A percentile compares a stretch with the other conserved stretches of the same genome.
phyloP scores from a whole-genome alignment of 2,113 vertebrate genomes.

The Thymallus thymallus region DNA sequence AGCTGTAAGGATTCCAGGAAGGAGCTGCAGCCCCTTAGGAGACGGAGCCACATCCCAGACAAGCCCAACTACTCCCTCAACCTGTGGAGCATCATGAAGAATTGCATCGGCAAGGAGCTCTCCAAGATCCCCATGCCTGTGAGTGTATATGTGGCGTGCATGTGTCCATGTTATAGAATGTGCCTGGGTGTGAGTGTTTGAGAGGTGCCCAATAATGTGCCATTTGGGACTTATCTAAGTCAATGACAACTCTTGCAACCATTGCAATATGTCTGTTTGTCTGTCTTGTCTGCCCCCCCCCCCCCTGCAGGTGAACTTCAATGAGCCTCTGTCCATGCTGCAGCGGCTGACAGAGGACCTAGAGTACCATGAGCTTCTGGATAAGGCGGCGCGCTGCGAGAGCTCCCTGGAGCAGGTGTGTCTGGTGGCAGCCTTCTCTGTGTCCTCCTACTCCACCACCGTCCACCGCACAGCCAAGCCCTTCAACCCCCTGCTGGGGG shows the following conservation, averaged over 20 bases:
- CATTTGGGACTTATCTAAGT: too few species aligned
- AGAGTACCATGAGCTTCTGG: conserved; percentile 95
- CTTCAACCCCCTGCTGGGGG: conserved; percentile 96
- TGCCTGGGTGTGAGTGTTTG: too few species aligned
- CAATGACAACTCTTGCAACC: too few species aligned
- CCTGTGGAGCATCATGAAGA: conserved; percentile 99
- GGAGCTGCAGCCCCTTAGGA: conserved; percentile 75
- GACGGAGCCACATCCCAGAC: conserved; percentile 84
- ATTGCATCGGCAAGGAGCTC: conserved; percentile 97
- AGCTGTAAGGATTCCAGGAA: conserved; percentile 74
- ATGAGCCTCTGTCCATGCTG: conserved; percentile 97
- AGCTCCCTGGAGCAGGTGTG: conserved; percentile 95
- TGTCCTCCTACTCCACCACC: conserved; percentile 97
- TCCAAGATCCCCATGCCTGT: conserved; percentile 99
- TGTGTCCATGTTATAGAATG: too few species aligned
- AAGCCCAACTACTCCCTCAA: conserved; percentile 99
- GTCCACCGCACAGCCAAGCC: conserved; percentile 95
- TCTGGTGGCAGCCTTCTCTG: conserved; percentile 91
- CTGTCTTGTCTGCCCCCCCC: background rate
- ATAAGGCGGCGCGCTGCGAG: conserved; percentile 88
- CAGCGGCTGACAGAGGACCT: conserved; percentile 95
- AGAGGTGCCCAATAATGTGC: too few species aligned
- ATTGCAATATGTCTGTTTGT: background rate
- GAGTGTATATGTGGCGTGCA: conserved; percentile 27
- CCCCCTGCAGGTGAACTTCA: conserved; percentile 89